phyloP scores from a whole-genome alignment of 2,888 invertebrate species.

The Scelioninae gen. 2 region DNA sequence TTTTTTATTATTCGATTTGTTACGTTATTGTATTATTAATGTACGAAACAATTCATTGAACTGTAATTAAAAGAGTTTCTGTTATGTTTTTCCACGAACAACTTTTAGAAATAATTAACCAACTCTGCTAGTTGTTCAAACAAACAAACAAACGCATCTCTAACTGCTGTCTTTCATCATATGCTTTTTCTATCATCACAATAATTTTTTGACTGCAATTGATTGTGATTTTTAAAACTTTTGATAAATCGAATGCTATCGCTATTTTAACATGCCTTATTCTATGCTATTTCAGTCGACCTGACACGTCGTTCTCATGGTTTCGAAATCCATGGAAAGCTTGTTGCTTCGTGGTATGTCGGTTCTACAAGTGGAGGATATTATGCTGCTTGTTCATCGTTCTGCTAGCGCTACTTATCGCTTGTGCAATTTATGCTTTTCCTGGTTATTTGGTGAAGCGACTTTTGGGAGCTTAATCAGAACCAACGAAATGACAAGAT shows the following conservation, averaged over 20 bases:
- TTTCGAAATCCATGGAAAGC: constrained; percentile 78
- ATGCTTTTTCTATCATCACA: background rate
- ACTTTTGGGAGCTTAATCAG: constrained; percentile 71
- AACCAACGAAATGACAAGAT: constrained; percentile 23
- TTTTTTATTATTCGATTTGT: background rate
- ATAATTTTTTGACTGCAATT: constrained; percentile 12
- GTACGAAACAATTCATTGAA: too few species aligned
- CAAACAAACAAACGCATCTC: background rate
- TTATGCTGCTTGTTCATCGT: constrained; percentile 70
- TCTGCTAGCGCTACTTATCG: constrained; percentile 70
- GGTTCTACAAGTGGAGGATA: constrained; percentile 75
- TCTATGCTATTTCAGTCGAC: constrained; percentile 76
- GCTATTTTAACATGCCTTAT: constrained; percentile 45
- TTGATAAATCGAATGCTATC: constrained; percentile 3
- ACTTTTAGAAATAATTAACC: background rate
- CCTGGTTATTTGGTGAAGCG: constrained; percentile 77
- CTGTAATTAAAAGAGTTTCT: constrained; percentile 1
- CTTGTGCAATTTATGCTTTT: constrained; percentile 75
- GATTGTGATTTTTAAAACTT: constrained; percentile 15
- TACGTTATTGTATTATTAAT: too few species aligned
- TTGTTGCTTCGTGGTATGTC: constrained; percentile 71
- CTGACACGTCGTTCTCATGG: constrained; percentile 80
- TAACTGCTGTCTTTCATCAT: background rate
- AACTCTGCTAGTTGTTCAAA: background rate
- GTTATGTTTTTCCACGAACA: background rate